Evolutionary conservation across 2,797 vertebrate genomes (phyloP).

Genomic region (Phoxinus dragarum): DNA sequence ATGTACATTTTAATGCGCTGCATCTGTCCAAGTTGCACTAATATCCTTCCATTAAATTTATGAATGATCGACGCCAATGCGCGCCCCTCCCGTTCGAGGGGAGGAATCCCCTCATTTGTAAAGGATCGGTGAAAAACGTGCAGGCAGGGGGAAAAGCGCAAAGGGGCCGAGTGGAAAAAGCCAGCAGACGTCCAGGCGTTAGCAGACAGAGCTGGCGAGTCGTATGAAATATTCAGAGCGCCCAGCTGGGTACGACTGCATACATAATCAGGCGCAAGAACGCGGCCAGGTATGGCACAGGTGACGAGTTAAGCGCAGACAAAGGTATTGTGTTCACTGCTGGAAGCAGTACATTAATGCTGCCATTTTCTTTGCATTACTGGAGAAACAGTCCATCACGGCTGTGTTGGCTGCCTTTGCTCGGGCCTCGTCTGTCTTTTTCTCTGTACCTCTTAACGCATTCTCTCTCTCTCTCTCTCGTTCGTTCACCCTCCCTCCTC

Average conservation of each 20-base stretch:
- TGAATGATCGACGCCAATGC: conserved; percentile 28
- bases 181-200: conserved; percentile 62
- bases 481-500: conserved; percentile 63
- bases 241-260: conserved; percentile 81
- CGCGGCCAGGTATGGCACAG: conserved; percentile 63
- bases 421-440: conserved; percentile 77
- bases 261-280: conserved; percentile 78
- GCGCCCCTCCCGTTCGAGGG: not conserved
- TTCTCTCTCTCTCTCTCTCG: conserved; percentile 31
- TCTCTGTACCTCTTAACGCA: conserved; percentile 56
- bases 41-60: conserved; percentile 60
- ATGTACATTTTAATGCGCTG: conserved; percentile 64
- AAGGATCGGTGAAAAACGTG: not conserved
- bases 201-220: conserved; percentile 72
- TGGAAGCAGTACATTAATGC: conserved; percentile 75
- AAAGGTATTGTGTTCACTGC: conserved; percentile 59
- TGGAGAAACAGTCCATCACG: conserved; percentile 74
- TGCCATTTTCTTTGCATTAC: conserved; percentile 79
- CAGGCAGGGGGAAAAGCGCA: not conserved
- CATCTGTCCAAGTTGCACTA: conserved; percentile 62
- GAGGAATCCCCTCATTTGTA: conserved; percentile 43
- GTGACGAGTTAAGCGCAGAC: conserved; percentile 59
- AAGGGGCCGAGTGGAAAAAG: conserved; percentile 59
- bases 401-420: conserved; percentile 70
- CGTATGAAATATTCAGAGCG: conserved; percentile 82